These are phyloP conservation scores for Drosophila longiperda DNA, from an alignment of 2,888 invertebrate species.

Conservation along the genomic window DNA sequence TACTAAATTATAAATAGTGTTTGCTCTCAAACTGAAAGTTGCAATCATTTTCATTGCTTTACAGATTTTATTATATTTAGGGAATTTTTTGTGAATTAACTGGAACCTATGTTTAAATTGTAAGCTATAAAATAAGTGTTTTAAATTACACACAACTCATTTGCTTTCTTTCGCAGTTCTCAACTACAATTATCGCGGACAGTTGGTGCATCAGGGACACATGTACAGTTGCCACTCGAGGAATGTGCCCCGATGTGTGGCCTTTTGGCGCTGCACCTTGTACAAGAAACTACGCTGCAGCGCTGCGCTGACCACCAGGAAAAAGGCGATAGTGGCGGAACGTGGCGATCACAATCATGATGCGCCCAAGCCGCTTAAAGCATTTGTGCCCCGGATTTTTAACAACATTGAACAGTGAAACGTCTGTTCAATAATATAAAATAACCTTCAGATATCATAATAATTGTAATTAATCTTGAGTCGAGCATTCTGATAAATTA, in stretches of 20 bases:
- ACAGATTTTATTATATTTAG: not conserved
- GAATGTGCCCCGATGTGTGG: slow-evolving; percentile 69
- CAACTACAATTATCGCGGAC: slow-evolving; percentile 83
- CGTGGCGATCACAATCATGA: slow-evolving; percentile 82
- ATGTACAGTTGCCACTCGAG: slow-evolving; percentile 73
- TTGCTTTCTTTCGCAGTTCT: slow-evolving; percentile 43
- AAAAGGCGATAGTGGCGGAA: slow-evolving; percentile 68
- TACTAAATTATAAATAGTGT: not conserved
- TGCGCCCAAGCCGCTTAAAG: slow-evolving; percentile 61
- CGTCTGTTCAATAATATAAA: not conserved
- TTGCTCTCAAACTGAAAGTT: not conserved
- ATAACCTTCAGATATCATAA: not conserved
- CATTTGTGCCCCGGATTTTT: slow-evolving; percentile 54
- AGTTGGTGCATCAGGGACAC: slow-evolving; percentile 79
- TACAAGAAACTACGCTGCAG: slow-evolving; percentile 78
- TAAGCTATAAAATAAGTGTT: slow-evolving; percentile 6
- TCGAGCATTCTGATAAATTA: not conserved
- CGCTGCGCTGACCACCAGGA: slow-evolving; percentile 78
- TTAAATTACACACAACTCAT: not conserved
- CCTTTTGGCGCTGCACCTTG: slow-evolving; percentile 82
- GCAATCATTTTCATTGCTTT: not conserved
- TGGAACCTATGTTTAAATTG: slow-evolving; percentile 16
- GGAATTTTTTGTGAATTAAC: not conserved
- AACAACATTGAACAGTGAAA: not conserved
- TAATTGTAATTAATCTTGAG: not conserved